These are phyloP conservation scores for Cydia strobilella DNA, from an alignment of 1,140 invertebrate species.

Conservation along the genomic window DNA sequence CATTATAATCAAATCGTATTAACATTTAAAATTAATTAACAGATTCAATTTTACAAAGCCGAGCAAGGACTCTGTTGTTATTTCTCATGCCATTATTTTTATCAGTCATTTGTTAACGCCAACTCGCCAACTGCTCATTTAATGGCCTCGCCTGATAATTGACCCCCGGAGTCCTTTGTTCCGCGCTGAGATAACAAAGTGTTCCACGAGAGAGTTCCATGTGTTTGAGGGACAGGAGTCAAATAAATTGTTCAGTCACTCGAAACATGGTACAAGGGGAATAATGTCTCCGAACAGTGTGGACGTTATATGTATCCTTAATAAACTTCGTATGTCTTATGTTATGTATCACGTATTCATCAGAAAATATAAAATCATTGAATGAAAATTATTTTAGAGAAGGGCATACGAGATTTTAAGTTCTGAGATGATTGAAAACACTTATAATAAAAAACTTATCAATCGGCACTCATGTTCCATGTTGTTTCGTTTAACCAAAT, in stretches of 20 bases:
- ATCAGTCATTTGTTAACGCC: neutral
- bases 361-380: too few relatives aligned
- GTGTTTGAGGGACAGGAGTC: neutral
- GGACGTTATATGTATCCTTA: neutral
- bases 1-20: too few relatives aligned
- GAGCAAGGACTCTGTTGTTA: neutral
- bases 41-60: neutral
- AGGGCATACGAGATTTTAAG: too few relatives aligned
- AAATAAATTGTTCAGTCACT: neutral
- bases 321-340: neutral
- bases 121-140: constrained; percentile 3
- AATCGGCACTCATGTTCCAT: too few relatives aligned
- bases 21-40: neutral
- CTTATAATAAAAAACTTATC: too few relatives aligned
- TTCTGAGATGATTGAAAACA: too few relatives aligned
- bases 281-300: neutral
- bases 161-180: neutral
- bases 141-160: neutral
- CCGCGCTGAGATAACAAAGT: constrained; percentile 11
- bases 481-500: too few relatives aligned
- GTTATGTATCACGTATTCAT: too few relatives aligned
- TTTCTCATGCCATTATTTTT: neutral
- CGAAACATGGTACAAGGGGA: neutral
- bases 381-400: too few relatives aligned
- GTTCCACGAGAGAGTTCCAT: neutral